Percentiles rank a stretch among this genome's conserved stretches.
Evolutionary conservation across 2,888 invertebrate species (phyloP).

Genomic region (Platycheirus rosarum): DNA sequence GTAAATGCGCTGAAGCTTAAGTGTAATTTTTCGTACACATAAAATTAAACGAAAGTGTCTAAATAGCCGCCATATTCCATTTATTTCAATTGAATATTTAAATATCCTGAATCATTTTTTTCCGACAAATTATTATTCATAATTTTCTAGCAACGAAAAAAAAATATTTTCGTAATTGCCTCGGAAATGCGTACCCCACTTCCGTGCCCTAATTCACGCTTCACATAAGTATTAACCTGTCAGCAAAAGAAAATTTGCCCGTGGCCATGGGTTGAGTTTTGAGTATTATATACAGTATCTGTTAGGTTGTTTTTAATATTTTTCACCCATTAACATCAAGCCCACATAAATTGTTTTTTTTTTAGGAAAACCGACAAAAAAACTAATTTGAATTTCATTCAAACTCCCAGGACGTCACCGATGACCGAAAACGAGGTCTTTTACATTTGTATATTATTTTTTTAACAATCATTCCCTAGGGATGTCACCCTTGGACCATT

Average conservation of each 20-base stretch:
- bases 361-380: slow-evolving; percentile 13
- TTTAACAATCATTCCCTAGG: slow-evolving; percentile 24
- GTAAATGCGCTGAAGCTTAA: slow-evolving; percentile 1
- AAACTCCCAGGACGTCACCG: slow-evolving; percentile 31
- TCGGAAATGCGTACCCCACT: slow-evolving; percentile 11
- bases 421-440: slow-evolving; percentile 15
- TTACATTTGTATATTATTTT: slow-evolving; percentile 6
- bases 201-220: neutral
- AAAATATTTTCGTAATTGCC: slow-evolving; percentile 14
- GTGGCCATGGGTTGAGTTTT: neutral
- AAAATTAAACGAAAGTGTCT: slow-evolving; percentile 34
- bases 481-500: slow-evolving; percentile 38
- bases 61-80: slow-evolving; percentile 19
- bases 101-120: slow-evolving; percentile 15
- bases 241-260: slow-evolving; percentile 50
- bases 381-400: slow-evolving; percentile 59
- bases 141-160: slow-evolving; percentile 13
- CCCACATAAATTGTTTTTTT: slow-evolving; percentile 13
- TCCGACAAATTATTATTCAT: slow-evolving; percentile 35
- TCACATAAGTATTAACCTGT: slow-evolving; percentile 44
- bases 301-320: slow-evolving; percentile 8
- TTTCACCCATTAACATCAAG: slow-evolving; percentile 16
- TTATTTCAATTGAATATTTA: slow-evolving; percentile 62
- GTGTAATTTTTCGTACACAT: neutral
- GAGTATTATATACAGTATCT: no score